A percentile compares a stretch with the other conserved stretches of the same genome.
These are phyloP conservation scores for Danionella dracula DNA, from an alignment of 2,797 vertebrate species.

Conservation along the genomic window DNA sequence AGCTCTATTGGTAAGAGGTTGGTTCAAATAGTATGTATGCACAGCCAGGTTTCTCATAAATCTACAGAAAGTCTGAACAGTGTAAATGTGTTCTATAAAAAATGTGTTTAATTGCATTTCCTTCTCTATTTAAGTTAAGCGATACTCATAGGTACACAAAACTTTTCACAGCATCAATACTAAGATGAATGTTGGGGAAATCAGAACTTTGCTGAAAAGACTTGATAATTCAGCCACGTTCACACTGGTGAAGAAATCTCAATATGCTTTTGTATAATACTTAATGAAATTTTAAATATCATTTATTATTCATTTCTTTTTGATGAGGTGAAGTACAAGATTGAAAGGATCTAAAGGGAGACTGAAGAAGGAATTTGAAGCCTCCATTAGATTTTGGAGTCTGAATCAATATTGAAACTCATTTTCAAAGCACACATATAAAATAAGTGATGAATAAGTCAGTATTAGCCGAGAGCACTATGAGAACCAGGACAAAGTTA, in stretches of 20 bases:
- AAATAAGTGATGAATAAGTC: too few species aligned
- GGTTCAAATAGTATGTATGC: not conserved
- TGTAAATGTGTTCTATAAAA: not conserved
- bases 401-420: not conserved
- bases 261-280: conserved; percentile 23
- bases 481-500: too few species aligned
- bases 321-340: conserved; percentile 27
- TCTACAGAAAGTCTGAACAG: not conserved
- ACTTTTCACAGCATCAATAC: too few species aligned
- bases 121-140: not conserved
- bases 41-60: not conserved
- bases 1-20: not conserved
- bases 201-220: not conserved
- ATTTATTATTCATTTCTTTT: conserved; percentile 43
- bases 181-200: too few species aligned
- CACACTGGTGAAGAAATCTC: conserved; percentile 23
- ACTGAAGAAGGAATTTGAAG: not conserved
- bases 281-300: conserved; percentile 43
- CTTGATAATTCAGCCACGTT: conserved; percentile 27
- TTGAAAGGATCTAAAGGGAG: conserved; percentile 9
- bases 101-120: not conserved
- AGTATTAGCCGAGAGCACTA: too few species aligned
- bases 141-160: not conserved
- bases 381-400: not conserved
- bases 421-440: not conserved